Conservation (phyloP, 1,140 invertebrate species). For the Drosophila malerkotliana region DNA sequence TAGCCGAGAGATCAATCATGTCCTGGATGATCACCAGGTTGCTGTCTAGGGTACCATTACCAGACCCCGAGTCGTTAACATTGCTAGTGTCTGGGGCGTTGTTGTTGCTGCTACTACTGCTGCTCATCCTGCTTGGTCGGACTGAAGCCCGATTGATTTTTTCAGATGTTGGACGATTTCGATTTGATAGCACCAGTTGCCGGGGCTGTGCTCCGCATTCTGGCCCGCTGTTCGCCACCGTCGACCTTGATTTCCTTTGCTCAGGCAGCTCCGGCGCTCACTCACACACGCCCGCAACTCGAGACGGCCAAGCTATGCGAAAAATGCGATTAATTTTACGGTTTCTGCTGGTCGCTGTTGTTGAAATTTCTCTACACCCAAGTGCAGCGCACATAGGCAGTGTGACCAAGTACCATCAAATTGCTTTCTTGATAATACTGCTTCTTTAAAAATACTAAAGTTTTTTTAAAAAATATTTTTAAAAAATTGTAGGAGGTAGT, state of each 20-base stretch:
- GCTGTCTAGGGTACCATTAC: constrained; percentile 39
- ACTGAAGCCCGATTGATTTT: constrained; percentile 69
- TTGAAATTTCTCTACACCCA: constrained; percentile 80
- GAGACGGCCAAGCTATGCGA: constrained; percentile 27
- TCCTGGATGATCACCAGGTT: constrained; percentile 89
- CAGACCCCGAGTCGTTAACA: not conserved
- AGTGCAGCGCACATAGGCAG: constrained; percentile 31
- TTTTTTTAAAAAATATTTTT: not conserved
- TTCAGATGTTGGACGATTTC: constrained; percentile 51
- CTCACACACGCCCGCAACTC: constrained; percentile 19
- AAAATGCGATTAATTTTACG: constrained; percentile 59
- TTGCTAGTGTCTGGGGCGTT: constrained; percentile 24
- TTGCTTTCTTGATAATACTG: no score
- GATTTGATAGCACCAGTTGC: constrained; percentile 38
- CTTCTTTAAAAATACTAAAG: not conserved
- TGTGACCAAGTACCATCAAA: constrained; percentile 4
- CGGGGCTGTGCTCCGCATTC: constrained; percentile 51
- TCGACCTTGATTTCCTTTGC: constrained; percentile 12
- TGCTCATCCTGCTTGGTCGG: constrained; percentile 65
- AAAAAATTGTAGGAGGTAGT: not conserved
- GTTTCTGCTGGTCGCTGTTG: constrained; percentile 60
- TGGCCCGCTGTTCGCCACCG: constrained; percentile 20
- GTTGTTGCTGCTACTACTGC: constrained; percentile 48
- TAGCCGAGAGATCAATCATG: constrained; percentile 97
- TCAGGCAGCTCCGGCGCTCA: constrained; percentile 14